Percentiles rank a stretch among this genome's conserved stretches.
Conservation (phyloP, 92 coral and sea anemone species). For the Muricea muricata region DNA sequence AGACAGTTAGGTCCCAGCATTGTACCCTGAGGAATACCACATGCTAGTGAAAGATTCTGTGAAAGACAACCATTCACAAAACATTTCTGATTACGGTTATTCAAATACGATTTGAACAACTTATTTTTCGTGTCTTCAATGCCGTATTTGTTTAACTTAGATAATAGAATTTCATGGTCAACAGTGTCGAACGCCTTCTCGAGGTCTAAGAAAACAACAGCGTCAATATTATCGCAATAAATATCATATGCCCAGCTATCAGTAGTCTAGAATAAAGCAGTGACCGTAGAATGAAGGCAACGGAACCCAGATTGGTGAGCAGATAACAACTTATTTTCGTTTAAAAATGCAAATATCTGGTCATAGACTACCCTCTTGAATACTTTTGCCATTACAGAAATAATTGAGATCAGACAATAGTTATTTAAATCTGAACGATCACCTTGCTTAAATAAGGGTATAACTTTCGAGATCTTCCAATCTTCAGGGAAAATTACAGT, state of each 20-base stretch:
- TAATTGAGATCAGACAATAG: not conserved
- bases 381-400: not conserved
- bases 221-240: slow-evolving; percentile 47
- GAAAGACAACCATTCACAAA: slow-evolving; percentile 1
- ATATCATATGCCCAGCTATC: slow-evolving; percentile 52
- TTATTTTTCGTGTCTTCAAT: not conserved
- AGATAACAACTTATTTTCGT: slow-evolving; percentile 11
- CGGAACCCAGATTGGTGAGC: slow-evolving; percentile 37
- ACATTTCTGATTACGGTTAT: slow-evolving; percentile 51
- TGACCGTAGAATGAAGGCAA: slow-evolving; percentile 49
- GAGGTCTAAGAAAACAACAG: slow-evolving; percentile 50
- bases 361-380: not conserved
- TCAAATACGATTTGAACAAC: not conserved
- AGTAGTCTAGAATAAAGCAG: slow-evolving; percentile 50
- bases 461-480: not conserved
- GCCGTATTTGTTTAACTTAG: not conserved
- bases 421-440: not conserved
- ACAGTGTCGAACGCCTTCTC: not conserved
- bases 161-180: not conserved
- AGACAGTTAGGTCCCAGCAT: slow-evolving; percentile 37
- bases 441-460: no score
- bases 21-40: slow-evolving; percentile 59
- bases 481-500: not conserved
- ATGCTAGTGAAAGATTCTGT: slow-evolving; percentile 20
- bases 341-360: not conserved